phyloP scores from a whole-genome alignment of 2,888 invertebrate genomes.

The Unio pictorum region DNA sequence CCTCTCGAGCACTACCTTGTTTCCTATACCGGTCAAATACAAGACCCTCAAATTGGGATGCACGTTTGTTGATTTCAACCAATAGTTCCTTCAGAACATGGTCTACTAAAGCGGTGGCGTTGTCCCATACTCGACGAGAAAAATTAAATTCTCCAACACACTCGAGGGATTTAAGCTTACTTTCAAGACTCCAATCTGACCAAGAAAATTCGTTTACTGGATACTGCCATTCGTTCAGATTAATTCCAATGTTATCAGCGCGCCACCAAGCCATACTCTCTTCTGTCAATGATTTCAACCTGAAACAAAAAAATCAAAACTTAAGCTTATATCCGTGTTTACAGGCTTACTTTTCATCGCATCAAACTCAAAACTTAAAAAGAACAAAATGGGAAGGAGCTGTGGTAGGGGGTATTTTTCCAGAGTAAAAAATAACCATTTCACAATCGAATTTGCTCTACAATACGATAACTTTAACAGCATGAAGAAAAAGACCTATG shows the following conservation, averaged over 20 bases:
- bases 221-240: slow-evolving; percentile 8
- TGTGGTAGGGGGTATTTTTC: no score
- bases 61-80: slow-evolving; percentile 9
- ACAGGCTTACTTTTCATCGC: no score
- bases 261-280: no score
- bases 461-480: no score
- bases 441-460: no score
- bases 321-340: no score
- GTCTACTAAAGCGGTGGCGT: slow-evolving; percentile 1
- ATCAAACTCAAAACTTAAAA: no score
- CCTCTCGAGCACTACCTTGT: slow-evolving; percentile 37
- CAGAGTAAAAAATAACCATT: no score
- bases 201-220: neutral
- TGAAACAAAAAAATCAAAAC: no score
- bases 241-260: slow-evolving; percentile 2
- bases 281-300: no score
- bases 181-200: neutral
- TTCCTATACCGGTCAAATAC: slow-evolving; percentile 19
- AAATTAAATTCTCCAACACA: slow-evolving; percentile 4
- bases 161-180: neutral
- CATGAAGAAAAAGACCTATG: no score
- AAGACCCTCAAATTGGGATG: slow-evolving; percentile 11
- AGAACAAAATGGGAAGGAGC: no score
- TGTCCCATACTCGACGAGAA: slow-evolving; percentile 2
- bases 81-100: slow-evolving; percentile 4